Percentiles rank a stretch among this genome's conserved stretches.
Conservation (phyloP, 2,113 vertebrate species). For the Alosa alosa region DNA sequence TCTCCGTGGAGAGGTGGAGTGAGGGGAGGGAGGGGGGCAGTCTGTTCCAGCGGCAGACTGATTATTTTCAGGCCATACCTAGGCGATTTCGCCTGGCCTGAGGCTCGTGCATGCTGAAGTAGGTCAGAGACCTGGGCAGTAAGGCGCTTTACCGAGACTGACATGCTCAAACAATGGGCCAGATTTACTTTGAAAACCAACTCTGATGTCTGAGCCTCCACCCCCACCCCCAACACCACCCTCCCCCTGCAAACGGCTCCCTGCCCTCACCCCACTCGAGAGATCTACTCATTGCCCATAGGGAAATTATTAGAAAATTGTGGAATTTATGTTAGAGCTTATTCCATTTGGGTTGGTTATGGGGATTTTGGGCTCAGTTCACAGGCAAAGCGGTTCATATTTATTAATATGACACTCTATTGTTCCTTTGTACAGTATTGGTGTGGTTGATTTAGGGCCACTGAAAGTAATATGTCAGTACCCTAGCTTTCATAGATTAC, state of each 20-base stretch:
- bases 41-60: constrained; percentile 18
- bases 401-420: not conserved
- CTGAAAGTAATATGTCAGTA: too few relatives aligned
- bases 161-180: not conserved
- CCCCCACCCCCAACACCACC: not conserved
- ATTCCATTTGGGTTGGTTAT: not conserved
- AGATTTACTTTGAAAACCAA: not conserved
- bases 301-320: not conserved
- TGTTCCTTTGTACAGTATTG: not conserved
- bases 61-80: constrained; percentile 4
- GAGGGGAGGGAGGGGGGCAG: not conserved
- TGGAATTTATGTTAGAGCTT: not conserved
- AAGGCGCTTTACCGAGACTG: not conserved
- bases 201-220: not conserved
- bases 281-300: not conserved
- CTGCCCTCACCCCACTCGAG: not conserved
- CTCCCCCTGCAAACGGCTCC: not conserved
- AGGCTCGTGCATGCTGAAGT: not conserved
- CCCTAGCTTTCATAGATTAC: too few relatives aligned
- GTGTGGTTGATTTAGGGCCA: too few relatives aligned
- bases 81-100: not conserved
- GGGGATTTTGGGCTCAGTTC: not conserved
- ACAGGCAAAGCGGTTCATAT: not conserved
- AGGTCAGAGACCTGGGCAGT: not conserved
- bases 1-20: not conserved